Evolutionary conservation across 2,797 vertebrate genomes (phyloP), one percentile per base, ranked within the genome.

Genomic region (Brotula barbata): DNA sequence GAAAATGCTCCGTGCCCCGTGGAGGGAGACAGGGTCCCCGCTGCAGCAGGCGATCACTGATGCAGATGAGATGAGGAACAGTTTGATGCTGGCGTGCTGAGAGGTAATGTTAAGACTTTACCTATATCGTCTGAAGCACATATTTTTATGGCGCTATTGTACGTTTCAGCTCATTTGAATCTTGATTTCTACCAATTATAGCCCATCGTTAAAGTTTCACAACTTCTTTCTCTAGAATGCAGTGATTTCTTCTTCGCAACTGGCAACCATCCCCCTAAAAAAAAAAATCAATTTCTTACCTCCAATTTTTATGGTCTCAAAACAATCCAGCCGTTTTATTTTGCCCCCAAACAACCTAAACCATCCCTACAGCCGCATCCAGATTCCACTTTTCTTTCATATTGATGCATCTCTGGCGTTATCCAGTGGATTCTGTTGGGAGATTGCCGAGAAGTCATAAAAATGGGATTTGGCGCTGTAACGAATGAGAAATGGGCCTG

Each of bases 401-500:
- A 11, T 70, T 48, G 55, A 62, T 68, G 65, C 19, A 16, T 77
- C 22, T 57, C 46, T 41, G 45, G 25, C 25, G 56, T 61, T 65
- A 60, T 74, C 48, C 6, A 12, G 48, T 15, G 23, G 39, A 11
- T 25, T 73, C 21, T 55, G 46, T 40, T 22, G 33, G 43, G 41
- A 65, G 49, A 49, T 63, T 58, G 62, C 48, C 31, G 45, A 60
- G 42, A 40, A 67, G 40, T 71, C 58, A 48, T 54, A 43, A 68
- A 68, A 68, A 69, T 20, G 12, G 17, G 63, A 37, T 73, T 72
- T 57, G 71, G 48, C 39, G 41, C 40, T 51, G 50, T 43, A 44
- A 36, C 54, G 76, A 74, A 73, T 75, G 70, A 80, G 71, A 81
- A 77, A 81, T 60, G 58, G 59, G 52, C 67, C 68, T 77, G 71